These are phyloP conservation scores for Phrynocephalus vlangalii DNA, from an alignment of 2,797 vertebrate genomes.

Conservation along the genomic window DNA sequence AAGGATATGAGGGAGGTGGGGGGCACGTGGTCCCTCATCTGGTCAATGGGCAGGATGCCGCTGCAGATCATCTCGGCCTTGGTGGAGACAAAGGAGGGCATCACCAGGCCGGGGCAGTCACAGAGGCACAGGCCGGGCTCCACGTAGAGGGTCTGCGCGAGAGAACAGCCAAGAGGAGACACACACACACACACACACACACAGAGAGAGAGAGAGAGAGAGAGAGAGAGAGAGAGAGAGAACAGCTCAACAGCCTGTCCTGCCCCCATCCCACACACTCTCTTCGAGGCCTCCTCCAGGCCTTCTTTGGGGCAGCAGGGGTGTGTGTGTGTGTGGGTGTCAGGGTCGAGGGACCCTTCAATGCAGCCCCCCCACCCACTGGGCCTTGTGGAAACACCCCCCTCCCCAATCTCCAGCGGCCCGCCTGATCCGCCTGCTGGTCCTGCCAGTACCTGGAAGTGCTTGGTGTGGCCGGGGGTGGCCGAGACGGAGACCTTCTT, in stretches of 20 bases:
- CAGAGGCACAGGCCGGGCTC: slow-evolving; percentile 92
- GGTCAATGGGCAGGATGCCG: slow-evolving; percentile 95
- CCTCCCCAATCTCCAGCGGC: no score
- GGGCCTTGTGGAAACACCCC: neutral
- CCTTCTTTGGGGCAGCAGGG: no score
- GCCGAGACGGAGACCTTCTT: slow-evolving; percentile 98
- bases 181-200: no score
- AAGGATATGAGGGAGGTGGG: slow-evolving; percentile 95
- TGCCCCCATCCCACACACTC: no score
- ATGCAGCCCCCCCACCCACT: no score
- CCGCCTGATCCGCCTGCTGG: no score
- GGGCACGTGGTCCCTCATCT: slow-evolving; percentile 95
- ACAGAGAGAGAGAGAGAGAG: no score
- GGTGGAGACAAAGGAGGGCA: slow-evolving; percentile 98
- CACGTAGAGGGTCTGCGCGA: slow-evolving; percentile 92
- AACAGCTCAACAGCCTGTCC: no score
- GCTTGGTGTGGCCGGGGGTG: slow-evolving; percentile 96
- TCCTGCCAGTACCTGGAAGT: slow-evolving; percentile 90
- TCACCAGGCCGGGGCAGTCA: slow-evolving; percentile 96
- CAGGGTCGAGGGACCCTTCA: no score
- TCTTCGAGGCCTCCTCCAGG: no score
- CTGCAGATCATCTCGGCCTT: slow-evolving; percentile 98
- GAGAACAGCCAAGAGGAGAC: neutral
- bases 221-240: no score
- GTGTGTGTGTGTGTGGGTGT: no score